Percentiles rank a stretch among this genome's conserved stretches.
These are phyloP conservation scores for Shargacucullia verbasci DNA, from an alignment of 2,888 invertebrate species.

Conservation along the genomic window DNA sequence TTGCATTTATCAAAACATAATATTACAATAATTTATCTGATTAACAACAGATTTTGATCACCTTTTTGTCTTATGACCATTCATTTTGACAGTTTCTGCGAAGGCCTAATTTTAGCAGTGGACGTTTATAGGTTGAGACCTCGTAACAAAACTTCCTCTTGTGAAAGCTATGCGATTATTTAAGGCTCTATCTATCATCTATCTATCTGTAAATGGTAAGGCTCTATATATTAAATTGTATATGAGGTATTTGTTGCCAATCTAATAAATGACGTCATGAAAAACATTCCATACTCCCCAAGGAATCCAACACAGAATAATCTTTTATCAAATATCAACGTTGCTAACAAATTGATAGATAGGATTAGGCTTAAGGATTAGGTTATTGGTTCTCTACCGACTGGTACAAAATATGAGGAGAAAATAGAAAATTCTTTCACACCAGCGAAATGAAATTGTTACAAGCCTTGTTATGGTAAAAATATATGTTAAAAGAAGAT, in stretches of 20 bases:
- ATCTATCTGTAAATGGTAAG: no score
- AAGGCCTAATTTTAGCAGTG: no score
- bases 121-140: no score
- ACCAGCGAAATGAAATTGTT: slow-evolving; percentile 8
- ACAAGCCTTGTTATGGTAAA: slow-evolving; percentile 20
- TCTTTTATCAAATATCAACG: slow-evolving; percentile 36
- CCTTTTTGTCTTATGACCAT: no score
- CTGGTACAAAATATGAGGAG: slow-evolving; percentile 35
- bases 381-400: slow-evolving; percentile 43
- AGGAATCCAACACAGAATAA: slow-evolving; percentile 18
- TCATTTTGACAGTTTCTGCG: no score
- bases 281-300: slow-evolving; percentile 9
- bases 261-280: not conserved
- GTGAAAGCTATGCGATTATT: no score
- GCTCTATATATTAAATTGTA: no score
- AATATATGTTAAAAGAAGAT: slow-evolving; percentile 32
- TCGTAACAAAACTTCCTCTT: no score
- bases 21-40: no score
- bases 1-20: no score
- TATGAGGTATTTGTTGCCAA: not conserved
- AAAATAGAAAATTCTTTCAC: slow-evolving; percentile 35
- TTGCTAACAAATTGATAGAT: slow-evolving; percentile 52
- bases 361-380: slow-evolving; percentile 49
- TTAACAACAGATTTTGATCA: no score
- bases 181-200: no score